Conservation (phyloP, 1,140 invertebrate species). For the Triops longicaudatus region DNA sequence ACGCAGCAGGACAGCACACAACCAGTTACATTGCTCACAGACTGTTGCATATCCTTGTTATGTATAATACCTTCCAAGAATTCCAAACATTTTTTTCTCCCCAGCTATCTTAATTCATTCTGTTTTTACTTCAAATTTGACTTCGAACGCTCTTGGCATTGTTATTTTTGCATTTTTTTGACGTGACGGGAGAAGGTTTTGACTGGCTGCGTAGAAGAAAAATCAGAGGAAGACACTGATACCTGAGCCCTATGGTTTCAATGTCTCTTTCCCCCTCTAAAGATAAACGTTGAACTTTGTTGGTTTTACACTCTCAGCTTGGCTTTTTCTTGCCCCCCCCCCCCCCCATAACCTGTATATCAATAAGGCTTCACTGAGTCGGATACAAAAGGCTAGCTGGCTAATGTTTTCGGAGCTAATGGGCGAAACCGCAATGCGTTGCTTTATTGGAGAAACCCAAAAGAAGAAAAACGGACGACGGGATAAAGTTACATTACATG, state of each 20-base stretch:
- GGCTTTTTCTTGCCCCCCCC: not conserved
- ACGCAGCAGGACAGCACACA: slow-evolving; percentile 2
- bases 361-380: not conserved
- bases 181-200: not conserved
- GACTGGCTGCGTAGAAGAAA: not conserved
- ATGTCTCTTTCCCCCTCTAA: no score
- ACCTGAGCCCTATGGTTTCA: not conserved
- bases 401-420: not conserved
- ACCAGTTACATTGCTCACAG: not conserved
- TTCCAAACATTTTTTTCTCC: not conserved
- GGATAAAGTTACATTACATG: not conserved
- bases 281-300: slow-evolving; percentile 9
- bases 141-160: not conserved
- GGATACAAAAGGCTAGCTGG: not conserved
- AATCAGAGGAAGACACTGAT: not conserved
- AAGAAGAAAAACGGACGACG: not conserved
- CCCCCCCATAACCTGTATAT: not conserved
- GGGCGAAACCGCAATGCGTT: slow-evolving; percentile 6
- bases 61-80: not conserved
- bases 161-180: not conserved
- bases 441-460: not conserved
- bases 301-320: slow-evolving; percentile 12
- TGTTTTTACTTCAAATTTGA: not conserved
- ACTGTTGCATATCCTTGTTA: not conserved
- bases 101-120: not conserved